Evolutionary conservation across 2,113 vertebrate genomes (phyloP).

Genomic region (Felis catus): DNA sequence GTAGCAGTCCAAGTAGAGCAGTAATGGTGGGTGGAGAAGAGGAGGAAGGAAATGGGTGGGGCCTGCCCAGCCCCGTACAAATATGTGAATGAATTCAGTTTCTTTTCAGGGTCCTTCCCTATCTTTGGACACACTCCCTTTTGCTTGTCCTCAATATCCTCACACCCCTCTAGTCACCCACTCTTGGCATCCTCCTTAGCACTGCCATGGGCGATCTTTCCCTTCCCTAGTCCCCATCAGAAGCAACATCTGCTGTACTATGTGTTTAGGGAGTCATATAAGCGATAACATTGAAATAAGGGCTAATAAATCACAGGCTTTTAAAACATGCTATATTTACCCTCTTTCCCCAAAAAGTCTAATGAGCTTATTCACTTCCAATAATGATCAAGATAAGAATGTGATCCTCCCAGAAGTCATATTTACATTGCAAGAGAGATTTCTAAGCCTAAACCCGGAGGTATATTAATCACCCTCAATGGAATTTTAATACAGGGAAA

Average conservation of each 20-base stretch:
- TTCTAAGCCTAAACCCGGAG: not conserved
- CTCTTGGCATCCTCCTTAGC: not conserved
- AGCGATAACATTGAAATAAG: not conserved
- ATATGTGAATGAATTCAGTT: slow-evolving; percentile 14
- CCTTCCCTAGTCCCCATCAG: not conserved
- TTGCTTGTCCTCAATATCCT: not conserved
- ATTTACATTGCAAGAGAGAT: not conserved
- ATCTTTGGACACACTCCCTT: not conserved
- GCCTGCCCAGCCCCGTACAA: not conserved
- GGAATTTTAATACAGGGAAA: not conserved
- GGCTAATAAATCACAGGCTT: not conserved
- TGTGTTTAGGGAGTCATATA: not conserved
- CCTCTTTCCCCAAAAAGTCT: not conserved
- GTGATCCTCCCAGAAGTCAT: not conserved
- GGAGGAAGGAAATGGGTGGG: slow-evolving; percentile 33
- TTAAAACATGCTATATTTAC: not conserved
- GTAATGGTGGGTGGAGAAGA: not conserved
- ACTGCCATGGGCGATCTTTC: not conserved
- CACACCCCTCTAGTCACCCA: not conserved
- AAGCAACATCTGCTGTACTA: not conserved
- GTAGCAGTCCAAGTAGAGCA: not conserved
- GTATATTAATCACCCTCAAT: not conserved
- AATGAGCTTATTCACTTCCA: not conserved
- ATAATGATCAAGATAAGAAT: not conserved
- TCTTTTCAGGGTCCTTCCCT: not conserved